Base-by-base conservation (phyloP, 2,888 invertebrate genomes). In the Epsilonema sp. region DNA sequence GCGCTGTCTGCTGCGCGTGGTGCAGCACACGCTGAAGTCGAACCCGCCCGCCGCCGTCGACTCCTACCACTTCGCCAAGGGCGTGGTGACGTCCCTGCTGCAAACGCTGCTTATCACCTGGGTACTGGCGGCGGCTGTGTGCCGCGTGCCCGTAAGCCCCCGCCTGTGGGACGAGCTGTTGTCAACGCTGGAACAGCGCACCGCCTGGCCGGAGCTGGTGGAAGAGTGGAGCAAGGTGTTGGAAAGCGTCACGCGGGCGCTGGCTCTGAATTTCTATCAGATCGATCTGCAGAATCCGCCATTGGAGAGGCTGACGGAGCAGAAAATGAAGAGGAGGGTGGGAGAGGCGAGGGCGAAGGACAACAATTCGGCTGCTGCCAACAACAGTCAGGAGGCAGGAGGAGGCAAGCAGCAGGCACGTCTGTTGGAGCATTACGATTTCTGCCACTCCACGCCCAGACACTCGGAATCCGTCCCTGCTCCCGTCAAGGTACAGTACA, bases 101-200 rank as follows among this genome's bases (percentile, higher is more conserved):
- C 81, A 92, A 75, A 92, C 92, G 1, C 70, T 92, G 43, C 87
- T 92, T 55, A 89, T 92, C 53, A 90, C 90, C 2, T 92, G 92
- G 90, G 90, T 92, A 57, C 85, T 89, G 61, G 92, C 90, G 0
- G 90, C 90, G 61, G 92, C 90, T 0, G 90, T 90, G 68, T 74
- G 92, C 56, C 87, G 89, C 66, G 89, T 90, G 4, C 77, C 80
- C 2, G 83, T 92, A 50, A 79, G 82, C 48, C 74, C 79, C 4
- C 80, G 83, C 58, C 70, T 92, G 40, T 94, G 92, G 92, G 86
- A 90, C 69, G 79, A 82, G 64, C 86, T 92, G 65, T 26, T 26
- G 19, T 26, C 3, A 2, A 3, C n/a, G 8, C 22, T 45, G 23
- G 3, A 3, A n/a, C 26, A 3, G 13, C 39, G 42, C n/a, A 3